Evolutionary conservation across 2,888 invertebrate genomes (phyloP).

Genomic region (Cantharis lateralis): DNA sequence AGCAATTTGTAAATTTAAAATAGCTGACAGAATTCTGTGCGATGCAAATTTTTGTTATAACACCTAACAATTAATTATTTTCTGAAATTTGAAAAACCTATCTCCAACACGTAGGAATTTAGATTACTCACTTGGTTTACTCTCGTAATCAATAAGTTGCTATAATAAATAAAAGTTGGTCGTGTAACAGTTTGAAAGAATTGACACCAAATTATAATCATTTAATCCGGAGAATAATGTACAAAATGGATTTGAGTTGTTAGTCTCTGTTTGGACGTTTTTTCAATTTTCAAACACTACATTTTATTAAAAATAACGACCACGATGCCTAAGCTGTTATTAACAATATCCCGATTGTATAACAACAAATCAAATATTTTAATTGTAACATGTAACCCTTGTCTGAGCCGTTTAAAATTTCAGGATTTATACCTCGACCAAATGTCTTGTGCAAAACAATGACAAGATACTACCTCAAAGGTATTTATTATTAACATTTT

Average conservation of each 20-base stretch:
- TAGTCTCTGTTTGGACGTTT: background rate
- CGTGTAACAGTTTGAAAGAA: background rate
- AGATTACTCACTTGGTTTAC: background rate
- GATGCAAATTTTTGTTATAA: background rate
- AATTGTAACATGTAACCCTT: constrained; percentile 3
- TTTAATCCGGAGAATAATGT: background rate
- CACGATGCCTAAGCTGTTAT: background rate
- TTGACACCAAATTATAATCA: background rate
- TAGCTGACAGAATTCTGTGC: background rate
- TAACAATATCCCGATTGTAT: background rate
- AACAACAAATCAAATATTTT: background rate
- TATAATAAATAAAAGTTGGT: background rate
- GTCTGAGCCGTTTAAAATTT: constrained; percentile 1
- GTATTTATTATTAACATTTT: constrained; percentile 3
- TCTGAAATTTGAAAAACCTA: background rate
- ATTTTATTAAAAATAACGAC: background rate
- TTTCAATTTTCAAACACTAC: background rate
- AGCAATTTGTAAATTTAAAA: background rate
- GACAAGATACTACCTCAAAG: constrained; percentile 1
- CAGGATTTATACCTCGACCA: background rate
- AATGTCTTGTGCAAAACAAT: constrained; percentile 1
- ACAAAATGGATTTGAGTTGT: background rate
- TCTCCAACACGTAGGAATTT: background rate
- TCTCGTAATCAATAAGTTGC: background rate
- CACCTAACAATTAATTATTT: background rate